These are phyloP conservation scores for Acanthornis magna DNA, from an alignment of 2,797 vertebrate species.

Conservation along the genomic window DNA sequence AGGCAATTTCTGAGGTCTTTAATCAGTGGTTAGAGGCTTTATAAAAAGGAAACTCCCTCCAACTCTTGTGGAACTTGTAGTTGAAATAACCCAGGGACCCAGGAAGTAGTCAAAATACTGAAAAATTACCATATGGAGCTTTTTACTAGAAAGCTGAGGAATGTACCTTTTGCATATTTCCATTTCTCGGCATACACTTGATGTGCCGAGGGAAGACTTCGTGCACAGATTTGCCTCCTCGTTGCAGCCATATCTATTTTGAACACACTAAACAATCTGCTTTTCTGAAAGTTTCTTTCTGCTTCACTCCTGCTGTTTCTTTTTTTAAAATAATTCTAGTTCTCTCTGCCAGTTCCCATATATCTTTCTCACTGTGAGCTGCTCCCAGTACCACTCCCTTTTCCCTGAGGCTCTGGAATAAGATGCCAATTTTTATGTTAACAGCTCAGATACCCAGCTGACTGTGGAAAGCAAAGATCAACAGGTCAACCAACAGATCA, in stretches of 20 bases:
- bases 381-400: background rate
- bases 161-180: background rate
- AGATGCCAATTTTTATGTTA: background rate
- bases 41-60: background rate
- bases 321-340: background rate
- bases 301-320: background rate
- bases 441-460: background rate
- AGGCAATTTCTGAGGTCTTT: background rate
- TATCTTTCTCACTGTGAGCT: background rate
- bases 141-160: background rate
- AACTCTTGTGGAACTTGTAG: background rate
- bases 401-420: background rate
- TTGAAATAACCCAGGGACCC: background rate
- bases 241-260: background rate
- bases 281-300: slow-evolving; percentile 8
- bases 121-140: background rate
- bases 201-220: background rate
- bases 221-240: background rate
- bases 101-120: background rate
- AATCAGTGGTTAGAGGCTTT: background rate
- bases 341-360: background rate
- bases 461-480: background rate
- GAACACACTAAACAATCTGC: background rate
- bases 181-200: background rate
- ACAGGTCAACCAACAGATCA: background rate